Conservation (phyloP, 2,113 vertebrate species). For the Rhinoptilus africanus region DNA sequence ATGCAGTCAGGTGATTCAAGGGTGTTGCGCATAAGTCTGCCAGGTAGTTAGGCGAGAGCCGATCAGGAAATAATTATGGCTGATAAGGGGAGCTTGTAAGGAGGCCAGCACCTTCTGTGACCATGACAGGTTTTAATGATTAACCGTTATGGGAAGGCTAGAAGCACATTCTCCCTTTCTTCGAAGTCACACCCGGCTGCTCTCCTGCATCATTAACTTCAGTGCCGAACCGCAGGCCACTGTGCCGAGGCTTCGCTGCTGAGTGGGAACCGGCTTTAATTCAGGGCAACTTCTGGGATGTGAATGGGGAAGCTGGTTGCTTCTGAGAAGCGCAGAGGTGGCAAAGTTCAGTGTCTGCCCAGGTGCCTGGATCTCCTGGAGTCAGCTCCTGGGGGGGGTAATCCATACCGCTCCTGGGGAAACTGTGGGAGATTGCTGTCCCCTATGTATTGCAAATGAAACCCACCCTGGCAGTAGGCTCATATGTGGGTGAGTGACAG, state of each 20-base stretch:
- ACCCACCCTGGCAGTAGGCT: not conserved
- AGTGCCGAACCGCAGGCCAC: rapidly evolving
- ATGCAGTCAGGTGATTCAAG: slow-evolving; percentile 48
- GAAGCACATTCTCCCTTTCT: not conserved
- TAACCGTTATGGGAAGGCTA: slow-evolving; percentile 22
- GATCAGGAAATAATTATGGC: slow-evolving; percentile 56
- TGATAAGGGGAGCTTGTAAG: slow-evolving; percentile 33
- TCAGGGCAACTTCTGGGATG: not conserved
- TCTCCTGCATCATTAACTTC: not conserved
- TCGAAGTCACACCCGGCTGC: not conserved
- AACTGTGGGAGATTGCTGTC: not conserved
- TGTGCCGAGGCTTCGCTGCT: not conserved
- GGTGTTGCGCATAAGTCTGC: not conserved
- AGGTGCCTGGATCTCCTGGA: not conserved
- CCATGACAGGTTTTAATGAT: slow-evolving; percentile 42
- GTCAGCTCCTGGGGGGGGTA: not conserved
- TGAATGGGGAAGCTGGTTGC: not conserved
- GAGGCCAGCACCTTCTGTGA: slow-evolving; percentile 31
- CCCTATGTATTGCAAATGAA: not conserved
- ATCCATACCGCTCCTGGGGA: not conserved
- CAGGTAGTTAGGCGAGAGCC: not conserved
- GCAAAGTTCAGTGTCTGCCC: not conserved
- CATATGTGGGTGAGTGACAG: not conserved
- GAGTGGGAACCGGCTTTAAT: not conserved
- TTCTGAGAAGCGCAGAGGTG: not conserved